Conservation (phyloP, 37 sponge, comb jelly and placozoan genomes). For the Ephydatia muelleri region DNA sequence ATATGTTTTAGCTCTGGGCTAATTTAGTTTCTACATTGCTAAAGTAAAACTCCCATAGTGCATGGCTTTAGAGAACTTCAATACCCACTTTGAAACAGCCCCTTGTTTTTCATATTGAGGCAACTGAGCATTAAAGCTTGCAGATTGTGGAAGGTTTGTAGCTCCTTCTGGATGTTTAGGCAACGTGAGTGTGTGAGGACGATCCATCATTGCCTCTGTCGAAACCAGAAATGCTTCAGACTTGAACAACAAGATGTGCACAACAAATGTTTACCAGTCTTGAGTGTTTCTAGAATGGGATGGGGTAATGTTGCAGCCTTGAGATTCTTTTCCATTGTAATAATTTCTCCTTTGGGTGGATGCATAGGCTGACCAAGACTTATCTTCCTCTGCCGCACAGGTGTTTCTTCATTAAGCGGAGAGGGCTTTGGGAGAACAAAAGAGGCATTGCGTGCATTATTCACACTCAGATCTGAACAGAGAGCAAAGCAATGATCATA, state of each 20-base stretch:
- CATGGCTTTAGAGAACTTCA: no score
- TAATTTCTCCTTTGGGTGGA: slow-evolving; percentile 50
- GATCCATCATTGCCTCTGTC: not conserved
- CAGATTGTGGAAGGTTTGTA: not conserved
- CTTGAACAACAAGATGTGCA: not conserved
- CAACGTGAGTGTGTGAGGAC: not conserved
- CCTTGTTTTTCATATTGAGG: not conserved
- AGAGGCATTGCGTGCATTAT: not conserved
- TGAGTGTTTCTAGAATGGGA: not conserved
- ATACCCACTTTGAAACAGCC: not conserved
- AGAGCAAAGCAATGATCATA: no score
- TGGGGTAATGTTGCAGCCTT: not conserved
- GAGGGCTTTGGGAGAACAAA: not conserved
- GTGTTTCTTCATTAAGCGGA: not conserved
- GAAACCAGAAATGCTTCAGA: not conserved
- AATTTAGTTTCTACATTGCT: no score
- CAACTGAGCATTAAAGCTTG: not conserved
- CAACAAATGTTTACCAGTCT: not conserved
- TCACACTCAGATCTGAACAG: no score
- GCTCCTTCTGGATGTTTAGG: not conserved
- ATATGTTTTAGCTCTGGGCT: no score
- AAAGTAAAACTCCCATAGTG: no score
- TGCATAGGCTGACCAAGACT: slow-evolving; percentile 58
- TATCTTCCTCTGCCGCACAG: slow-evolving; percentile 15
- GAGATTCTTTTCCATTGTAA: slow-evolving; percentile 3